Conservation (phyloP, 2,797 vertebrate genomes). For the Eulemur mongoz region DNA sequence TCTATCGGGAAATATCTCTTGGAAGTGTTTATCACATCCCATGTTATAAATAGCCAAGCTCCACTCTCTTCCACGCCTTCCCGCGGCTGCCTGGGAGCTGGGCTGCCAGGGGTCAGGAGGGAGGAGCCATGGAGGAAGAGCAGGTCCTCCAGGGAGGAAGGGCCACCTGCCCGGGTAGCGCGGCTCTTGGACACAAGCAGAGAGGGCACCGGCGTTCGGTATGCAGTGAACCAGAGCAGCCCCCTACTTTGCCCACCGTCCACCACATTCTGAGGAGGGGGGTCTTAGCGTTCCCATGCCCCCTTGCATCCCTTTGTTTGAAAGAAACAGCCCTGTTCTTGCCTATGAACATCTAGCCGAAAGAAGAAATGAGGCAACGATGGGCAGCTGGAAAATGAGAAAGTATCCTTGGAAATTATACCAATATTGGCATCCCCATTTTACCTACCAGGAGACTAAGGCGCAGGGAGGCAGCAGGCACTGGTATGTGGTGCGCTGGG, state of each 20-base stretch:
- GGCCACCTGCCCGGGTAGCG: background rate
- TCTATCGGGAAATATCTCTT: conserved; percentile 52
- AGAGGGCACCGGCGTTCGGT: background rate
- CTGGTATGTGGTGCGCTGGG: background rate
- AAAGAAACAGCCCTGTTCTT: background rate
- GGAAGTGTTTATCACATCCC: conserved; percentile 60
- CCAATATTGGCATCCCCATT: background rate
- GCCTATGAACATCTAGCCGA: background rate
- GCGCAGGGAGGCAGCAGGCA: background rate
- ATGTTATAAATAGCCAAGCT: conserved; percentile 57
- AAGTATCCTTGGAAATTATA: background rate
- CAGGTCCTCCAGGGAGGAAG: background rate
- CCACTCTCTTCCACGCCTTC: background rate
- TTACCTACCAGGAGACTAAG: background rate
- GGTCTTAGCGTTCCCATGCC: background rate
- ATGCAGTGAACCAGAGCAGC: background rate
- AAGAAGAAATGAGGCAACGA: background rate
- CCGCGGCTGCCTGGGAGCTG: background rate
- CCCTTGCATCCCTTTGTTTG: background rate
- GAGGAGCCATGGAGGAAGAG: background rate
- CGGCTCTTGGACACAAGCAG: background rate
- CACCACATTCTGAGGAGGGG: background rate
- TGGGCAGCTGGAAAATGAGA: background rate
- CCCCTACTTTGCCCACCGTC: background rate
- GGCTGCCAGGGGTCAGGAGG: background rate